Percentiles rank a stretch among this genome's conserved stretches.
Conservation (phyloP, 2,113 vertebrate species). For the Ifrita kowaldi region DNA sequence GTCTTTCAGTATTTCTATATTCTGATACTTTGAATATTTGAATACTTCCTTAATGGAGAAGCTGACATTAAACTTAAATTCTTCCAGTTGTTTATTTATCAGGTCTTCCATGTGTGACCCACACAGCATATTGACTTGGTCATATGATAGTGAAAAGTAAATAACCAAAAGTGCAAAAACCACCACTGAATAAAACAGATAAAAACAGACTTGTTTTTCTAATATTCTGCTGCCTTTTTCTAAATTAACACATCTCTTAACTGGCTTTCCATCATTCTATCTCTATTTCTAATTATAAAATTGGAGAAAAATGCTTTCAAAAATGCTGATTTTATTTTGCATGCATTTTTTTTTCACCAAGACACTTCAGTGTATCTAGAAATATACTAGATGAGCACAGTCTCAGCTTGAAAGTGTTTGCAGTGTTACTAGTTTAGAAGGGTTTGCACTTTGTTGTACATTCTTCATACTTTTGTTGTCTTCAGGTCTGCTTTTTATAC, state of each 20-base stretch:
- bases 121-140: neutral
- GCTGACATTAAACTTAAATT: neutral
- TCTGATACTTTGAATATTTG: neutral
- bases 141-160: neutral
- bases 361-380: neutral
- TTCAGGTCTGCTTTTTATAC: neutral
- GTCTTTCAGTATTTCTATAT: neutral
- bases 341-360: neutral
- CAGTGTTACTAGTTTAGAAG: neutral
- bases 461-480: neutral
- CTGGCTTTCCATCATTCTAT: neutral
- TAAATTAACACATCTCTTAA: neutral
- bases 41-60: neutral
- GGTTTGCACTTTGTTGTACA: neutral
- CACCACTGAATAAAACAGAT: neutral
- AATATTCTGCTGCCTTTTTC: neutral
- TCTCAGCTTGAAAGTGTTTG: neutral
- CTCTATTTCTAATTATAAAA: neutral
- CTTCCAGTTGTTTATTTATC: neutral
- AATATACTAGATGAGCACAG: neutral
- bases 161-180: neutral
- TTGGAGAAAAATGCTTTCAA: neutral
- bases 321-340: neutral
- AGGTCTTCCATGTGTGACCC: neutral
- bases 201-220: neutral